Evolutionary conservation across 1,140 invertebrate genomes (phyloP), one percentile per base, ranked within the genome.

Genomic region (Neodiprion pinetum): DNA sequence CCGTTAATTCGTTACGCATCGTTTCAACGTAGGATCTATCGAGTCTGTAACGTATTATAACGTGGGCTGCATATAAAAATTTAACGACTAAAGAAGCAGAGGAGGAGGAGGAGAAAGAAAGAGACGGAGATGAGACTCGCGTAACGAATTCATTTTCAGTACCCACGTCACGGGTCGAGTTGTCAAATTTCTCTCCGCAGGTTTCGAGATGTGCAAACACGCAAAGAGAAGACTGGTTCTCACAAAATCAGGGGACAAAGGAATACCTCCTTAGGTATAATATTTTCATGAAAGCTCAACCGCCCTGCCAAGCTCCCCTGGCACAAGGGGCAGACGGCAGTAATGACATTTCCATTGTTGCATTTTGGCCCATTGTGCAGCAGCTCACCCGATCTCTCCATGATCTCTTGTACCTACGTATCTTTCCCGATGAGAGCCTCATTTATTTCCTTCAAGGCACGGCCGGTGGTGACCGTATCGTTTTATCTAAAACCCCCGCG

Each of bases 291-390:
- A 40, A 40, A 40, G 28, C 28, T 40, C 28, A 40, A 40, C 28
- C 28, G 28, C 28, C 28, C 28, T 40, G 28, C 28, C 28, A 40
- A 17, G 4, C 5, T 14, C 53, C 53, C 53, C 53, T 14, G 53
- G n/a, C 5, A 61, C 11, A 8, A 61, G 53, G 11, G 53, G 53
- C 4, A 40, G 11, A 3, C 11, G 11, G 53, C 53, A 17, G 53
- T 61, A 61, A 61, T 61, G 53, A 61, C n/a, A 61, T 61, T 61
- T 61, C 53, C 53, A 61, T 61, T 61, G 53, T 61, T 61, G 53
- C 11, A 61, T 61, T 61, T 61, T 61, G 11, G 53, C 53, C n/a
- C 53, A 14, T 61, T 61, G 53, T 61, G 53, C 53, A 61, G 53
- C 11, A 17, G 53, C 11, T 61, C 28, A 40, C 28, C 5, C 7